Evolutionary conservation across 92 coral and sea anemone genomes (phyloP), one percentile per base, ranked within the genome.

Genomic region (Zoanthus solanderi): DNA sequence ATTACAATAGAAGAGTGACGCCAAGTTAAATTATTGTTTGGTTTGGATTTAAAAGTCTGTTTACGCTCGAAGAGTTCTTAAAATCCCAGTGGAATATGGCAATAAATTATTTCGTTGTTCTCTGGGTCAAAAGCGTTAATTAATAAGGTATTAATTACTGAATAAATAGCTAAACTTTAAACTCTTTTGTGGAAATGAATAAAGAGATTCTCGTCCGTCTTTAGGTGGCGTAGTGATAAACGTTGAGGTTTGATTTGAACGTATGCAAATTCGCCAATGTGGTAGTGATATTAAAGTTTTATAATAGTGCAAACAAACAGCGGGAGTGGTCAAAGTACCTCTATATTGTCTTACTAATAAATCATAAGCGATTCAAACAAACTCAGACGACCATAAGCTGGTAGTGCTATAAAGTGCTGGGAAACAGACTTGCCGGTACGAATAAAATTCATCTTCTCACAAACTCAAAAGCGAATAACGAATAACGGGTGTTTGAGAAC

Each of bases 101-200:
- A 67, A 90, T 67, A 87, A 87, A 66, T 61, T 54, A 67, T 60
- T 71, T 87, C 89, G 85, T 87, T 91, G 82, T 81, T 81, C 75
- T 88, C 69, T 72, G 88, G 81, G 82, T 88, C 80, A 88, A 76
- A 83, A 76, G 56, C 79, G 93, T 82, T 91, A 91, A 91, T 82
- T 91, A 91, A 91, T 87, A 87, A 91, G 86, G 91, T 91, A 69
- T 91, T 91, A 91, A 91, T 91, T 91, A 91, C 91, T 53, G 76
- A 90, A 83, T 83, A 71, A 87, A 69, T 69, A 6, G 75, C 46
- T 34, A 0, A 80, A 87, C 48, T 81, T 47, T 65, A 66, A 81
- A 46, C 65, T 52, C 71, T 81, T 80, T 81, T 68, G 85, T 81
- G 34, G 71, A 66, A 81, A 23, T 45, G 85, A 66, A 66, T 60